Evolutionary conservation across 2,888 invertebrate species (phyloP).

Genomic region (Agriotes lineatus): DNA sequence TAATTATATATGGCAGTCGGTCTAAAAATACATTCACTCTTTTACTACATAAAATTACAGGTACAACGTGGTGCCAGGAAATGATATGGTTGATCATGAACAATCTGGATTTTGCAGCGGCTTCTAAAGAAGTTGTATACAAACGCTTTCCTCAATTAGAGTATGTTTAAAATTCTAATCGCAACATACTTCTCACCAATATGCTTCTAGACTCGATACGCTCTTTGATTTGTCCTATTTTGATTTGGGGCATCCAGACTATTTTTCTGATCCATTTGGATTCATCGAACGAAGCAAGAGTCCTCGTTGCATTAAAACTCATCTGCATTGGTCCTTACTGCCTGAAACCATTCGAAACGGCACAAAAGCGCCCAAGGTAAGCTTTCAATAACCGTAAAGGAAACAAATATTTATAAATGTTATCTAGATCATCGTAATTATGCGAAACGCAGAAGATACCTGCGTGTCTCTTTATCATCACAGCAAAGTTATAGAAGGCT

Average conservation of each 20-base stretch:
- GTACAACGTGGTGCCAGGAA: constrained; percentile 39
- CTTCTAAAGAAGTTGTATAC: constrained; percentile 5
- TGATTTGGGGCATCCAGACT: no score
- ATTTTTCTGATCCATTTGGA: neutral
- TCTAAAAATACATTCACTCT: no score
- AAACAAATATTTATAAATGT: no score
- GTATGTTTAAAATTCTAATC: no score
- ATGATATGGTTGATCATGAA: constrained; percentile 36
- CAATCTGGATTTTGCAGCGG: constrained; percentile 30
- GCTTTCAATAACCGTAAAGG: neutral
- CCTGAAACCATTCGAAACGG: constrained; percentile 67
- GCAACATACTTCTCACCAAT: no score
- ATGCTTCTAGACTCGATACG: no score
- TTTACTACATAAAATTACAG: no score
- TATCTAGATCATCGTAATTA: neutral
- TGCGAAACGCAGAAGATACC: neutral
- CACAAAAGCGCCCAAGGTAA: constrained; percentile 61
- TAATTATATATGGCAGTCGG: no score
- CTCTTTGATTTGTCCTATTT: no score
- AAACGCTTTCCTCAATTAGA: constrained; percentile 29
- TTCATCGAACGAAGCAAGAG: constrained; percentile 24
- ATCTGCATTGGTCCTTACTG: constrained; percentile 72
- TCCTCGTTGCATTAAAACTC: constrained; percentile 73
- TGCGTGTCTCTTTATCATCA: no score
- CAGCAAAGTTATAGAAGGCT: no score